Evolutionary conservation across 2,888 invertebrate genomes (phyloP).

Genomic region (Tipula lateralis): DNA sequence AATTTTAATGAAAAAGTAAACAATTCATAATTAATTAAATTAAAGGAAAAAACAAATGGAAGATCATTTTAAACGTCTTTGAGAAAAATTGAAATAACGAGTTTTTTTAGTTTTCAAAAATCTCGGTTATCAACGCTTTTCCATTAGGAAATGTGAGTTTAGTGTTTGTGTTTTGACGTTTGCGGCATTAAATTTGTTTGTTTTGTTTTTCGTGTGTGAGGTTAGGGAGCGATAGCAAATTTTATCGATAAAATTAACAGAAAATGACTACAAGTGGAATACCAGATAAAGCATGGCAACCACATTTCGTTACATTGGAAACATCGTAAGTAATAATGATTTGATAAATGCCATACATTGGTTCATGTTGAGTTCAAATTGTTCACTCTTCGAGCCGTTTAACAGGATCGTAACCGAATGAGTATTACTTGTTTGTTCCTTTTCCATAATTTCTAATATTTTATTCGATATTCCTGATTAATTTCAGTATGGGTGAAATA

Average conservation of each 20-base stretch:
- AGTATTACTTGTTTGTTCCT: too few species aligned
- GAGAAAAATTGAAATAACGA: not conserved
- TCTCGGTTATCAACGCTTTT: not conserved
- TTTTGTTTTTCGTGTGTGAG: not conserved
- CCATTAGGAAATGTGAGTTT: not conserved
- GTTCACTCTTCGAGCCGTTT: too few species aligned
- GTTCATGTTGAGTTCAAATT: too few species aligned
- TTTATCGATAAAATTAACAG: not conserved
- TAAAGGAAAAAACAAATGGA: not conserved
- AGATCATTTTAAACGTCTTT: not conserved
- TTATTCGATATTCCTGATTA: slow-evolving; percentile 26
- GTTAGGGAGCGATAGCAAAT: not conserved
- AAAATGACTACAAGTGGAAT: slow-evolving; percentile 52
- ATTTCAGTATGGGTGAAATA: slow-evolving; percentile 84
- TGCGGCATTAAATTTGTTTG: not conserved
- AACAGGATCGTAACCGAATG: too few species aligned
- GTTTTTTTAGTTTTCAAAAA: not conserved
- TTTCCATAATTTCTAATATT: too few species aligned
- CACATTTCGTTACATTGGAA: slow-evolving; percentile 73
- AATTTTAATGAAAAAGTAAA: not conserved
- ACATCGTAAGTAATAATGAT: slow-evolving; percentile 80
- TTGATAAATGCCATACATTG: too few species aligned
- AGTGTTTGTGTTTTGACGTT: not conserved
- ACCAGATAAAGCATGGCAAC: slow-evolving; percentile 86
- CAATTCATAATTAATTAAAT: not conserved